These are phyloP conservation scores for Oscheius sp. DNA, from an alignment of 2,888 invertebrate species.

Conservation along the genomic window DNA sequence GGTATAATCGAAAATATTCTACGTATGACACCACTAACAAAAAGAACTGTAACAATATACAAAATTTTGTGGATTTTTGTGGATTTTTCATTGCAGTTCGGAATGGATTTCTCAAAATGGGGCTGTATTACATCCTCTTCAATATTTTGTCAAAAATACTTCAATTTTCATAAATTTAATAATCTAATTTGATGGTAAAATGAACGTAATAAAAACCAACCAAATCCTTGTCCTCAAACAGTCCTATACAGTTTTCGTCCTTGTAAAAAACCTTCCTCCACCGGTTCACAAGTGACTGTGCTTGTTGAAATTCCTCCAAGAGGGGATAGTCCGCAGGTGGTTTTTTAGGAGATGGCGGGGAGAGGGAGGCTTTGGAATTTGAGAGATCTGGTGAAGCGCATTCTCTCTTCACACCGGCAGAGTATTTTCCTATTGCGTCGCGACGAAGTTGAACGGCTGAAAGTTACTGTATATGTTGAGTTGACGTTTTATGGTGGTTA, in stretches of 20 bases:
- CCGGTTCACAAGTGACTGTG: slow-evolving; percentile 1
- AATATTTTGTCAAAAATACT: no score
- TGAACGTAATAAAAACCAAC: not conserved
- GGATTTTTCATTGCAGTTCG: no score
- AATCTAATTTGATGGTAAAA: no score
- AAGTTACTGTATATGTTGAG: not conserved
- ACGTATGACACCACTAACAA: no score
- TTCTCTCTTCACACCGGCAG: slow-evolving; percentile 53
- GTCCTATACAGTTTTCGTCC: not conserved
- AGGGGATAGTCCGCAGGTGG: slow-evolving; percentile 2
- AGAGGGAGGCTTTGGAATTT: not conserved
- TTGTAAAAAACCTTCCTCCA: slow-evolving; percentile 6
- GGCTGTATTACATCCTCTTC: no score
- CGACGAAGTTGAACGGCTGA: slow-evolving; percentile 65
- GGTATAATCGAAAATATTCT: no score
- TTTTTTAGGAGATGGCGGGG: slow-evolving; percentile 13
- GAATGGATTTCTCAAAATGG: no score
- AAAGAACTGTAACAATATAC: no score
- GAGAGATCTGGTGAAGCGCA: not conserved
- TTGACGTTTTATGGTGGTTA: not conserved
- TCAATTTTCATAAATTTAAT: no score
- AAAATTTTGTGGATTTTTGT: no score
- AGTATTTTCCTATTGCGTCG: slow-evolving; percentile 66
- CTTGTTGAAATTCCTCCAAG: slow-evolving; percentile 12
- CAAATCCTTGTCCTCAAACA: not conserved